These are phyloP conservation scores for Nephrotoma appendiculata DNA, from an alignment of 2,888 invertebrate genomes.

Conservation along the genomic window DNA sequence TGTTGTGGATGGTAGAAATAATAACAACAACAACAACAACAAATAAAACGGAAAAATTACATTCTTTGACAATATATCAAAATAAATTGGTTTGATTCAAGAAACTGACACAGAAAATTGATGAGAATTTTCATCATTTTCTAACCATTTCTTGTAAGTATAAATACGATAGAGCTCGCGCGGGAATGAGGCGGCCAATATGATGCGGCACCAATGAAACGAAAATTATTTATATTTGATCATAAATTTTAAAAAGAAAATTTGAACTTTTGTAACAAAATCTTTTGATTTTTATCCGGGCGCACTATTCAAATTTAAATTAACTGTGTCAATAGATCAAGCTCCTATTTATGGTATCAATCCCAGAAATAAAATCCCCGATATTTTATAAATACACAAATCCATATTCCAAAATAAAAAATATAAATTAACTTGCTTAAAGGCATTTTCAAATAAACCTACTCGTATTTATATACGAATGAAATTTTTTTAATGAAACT, in stretches of 20 bases:
- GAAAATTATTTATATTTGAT: neutral
- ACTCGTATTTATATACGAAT: neutral
- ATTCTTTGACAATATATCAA: neutral
- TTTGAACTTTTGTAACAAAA: too few relatives aligned
- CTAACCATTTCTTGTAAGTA: neutral
- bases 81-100: neutral
- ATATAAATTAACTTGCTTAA: neutral
- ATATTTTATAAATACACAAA: neutral
- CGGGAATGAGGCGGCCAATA: neutral
- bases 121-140: neutral
- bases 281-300: neutral
- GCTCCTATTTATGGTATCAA: neutral
- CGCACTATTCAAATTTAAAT: neutral
- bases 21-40: neutral
- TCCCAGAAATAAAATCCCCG: neutral
- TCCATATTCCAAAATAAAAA: neutral
- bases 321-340: neutral
- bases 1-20: neutral
- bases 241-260: neutral
- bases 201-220: neutral
- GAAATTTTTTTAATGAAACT: neutral
- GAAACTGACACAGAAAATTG: neutral
- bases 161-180: neutral
- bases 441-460: neutral
- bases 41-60: neutral